Evolutionary conservation across 1,140 invertebrate genomes (phyloP), one percentile per base, ranked within the genome.

Genomic region (Drosophila nigromelanica): DNA sequence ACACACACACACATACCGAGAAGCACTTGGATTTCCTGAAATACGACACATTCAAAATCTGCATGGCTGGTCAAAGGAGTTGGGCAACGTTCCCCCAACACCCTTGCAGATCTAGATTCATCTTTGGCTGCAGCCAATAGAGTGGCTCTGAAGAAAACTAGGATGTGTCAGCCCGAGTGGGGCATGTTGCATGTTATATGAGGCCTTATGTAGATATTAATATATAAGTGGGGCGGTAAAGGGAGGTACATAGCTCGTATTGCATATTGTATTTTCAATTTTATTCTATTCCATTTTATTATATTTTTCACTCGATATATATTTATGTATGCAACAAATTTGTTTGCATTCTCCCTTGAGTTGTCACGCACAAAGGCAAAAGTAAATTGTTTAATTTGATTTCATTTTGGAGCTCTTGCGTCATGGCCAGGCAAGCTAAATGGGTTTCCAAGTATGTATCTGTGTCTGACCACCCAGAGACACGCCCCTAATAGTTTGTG

Each of bases 331-430:
- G 83, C 83, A 79, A 78, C 66, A 70, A 60, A 78, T 73, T 79
- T 79, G 79, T 87, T 83, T 83, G 83, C 76, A 71, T 89, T 89
- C 73, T 89, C 83, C 83, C 83, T 89, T 89, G 83, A 89, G 83
- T 80, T 89, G 83, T 89, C 83, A 89, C 83, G 83, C 83, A 89
- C 85, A 89, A 89, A 83, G 85, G 80, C 76, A 73, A 59, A 83
- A 83, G 76, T 77, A 89, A 89, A 89, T 89, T 89, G 83, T 89
- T 89, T 89, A 89, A 89, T 89, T 89, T 89, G 85, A 89, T 89
- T 89, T 89, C 52, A 78, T 45, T 75, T 64, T 45, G 64, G 72
- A 50, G 61, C 82, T 73, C 81, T 86, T 86, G 83, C 82, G 78
- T 86, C 81, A 86, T 78, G 61, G 48, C 54, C 70, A 35, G 74